Evolutionary conservation across 2,797 vertebrate genomes (phyloP).

Genomic region (Siniperca obscura): DNA sequence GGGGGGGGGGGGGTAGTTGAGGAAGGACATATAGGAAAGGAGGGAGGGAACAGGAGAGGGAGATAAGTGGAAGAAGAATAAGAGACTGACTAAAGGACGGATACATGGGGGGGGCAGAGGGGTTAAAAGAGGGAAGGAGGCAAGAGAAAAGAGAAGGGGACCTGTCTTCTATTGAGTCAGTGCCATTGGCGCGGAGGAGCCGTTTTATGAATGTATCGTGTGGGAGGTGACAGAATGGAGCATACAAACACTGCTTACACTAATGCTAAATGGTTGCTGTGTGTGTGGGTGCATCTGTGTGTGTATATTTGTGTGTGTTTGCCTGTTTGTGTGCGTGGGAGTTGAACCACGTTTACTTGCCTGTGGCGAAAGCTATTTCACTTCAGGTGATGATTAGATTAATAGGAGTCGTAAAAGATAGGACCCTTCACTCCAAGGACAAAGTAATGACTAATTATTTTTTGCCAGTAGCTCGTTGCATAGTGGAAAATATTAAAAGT

Average conservation of each 20-base stretch:
- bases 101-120: slow-evolving; percentile 29
- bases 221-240: slow-evolving; percentile 82
- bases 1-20: slow-evolving; percentile 55
- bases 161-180: slow-evolving; percentile 69
- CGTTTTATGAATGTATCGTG: slow-evolving; percentile 83
- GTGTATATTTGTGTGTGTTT: slow-evolving; percentile 28
- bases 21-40: slow-evolving; percentile 49
- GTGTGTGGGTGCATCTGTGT: slow-evolving; percentile 61
- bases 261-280: slow-evolving; percentile 72
- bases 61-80: slow-evolving; percentile 15
- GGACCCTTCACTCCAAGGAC: slow-evolving; percentile 74
- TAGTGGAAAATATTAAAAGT: slow-evolving; percentile 46
- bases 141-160: slow-evolving; percentile 57
- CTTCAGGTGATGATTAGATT: slow-evolving; percentile 77
- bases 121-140: slow-evolving; percentile 57
- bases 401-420: slow-evolving; percentile 70
- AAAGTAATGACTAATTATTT: slow-evolving; percentile 68
- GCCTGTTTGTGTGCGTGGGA: slow-evolving; percentile 45
- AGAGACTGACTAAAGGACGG: slow-evolving; percentile 33
- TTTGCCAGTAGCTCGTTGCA: slow-evolving; percentile 43
- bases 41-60: slow-evolving; percentile 20
- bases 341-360: slow-evolving; percentile 72
- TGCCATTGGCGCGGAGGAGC: slow-evolving; percentile 71
- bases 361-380: slow-evolving; percentile 71
- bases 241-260: slow-evolving; percentile 79